Conservation (phyloP, 2,113 vertebrate genomes). For the Meriones unguiculatus region DNA sequence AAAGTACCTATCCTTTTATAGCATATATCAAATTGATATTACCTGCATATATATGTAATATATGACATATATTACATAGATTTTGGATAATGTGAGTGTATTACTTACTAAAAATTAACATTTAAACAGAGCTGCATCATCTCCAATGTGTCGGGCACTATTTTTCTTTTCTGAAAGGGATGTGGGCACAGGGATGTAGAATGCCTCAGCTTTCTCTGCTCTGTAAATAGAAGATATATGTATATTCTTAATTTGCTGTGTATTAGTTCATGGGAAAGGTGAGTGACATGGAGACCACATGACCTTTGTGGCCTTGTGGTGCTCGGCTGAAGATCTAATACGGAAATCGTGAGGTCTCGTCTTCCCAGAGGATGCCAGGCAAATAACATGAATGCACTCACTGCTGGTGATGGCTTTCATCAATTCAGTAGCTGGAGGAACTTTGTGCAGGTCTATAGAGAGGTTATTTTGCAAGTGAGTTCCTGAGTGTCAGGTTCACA, state of each 20-base stretch:
- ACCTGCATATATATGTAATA: not conserved
- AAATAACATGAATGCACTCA: not conserved
- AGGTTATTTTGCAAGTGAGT: not conserved
- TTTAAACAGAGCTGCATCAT: not conserved
- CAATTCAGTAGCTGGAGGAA: not conserved
- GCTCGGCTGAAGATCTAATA: not conserved
- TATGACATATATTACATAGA: not conserved
- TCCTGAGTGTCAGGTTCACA: not conserved
- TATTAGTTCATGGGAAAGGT: not conserved
- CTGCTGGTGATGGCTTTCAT: not conserved
- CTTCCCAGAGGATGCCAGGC: not conserved
- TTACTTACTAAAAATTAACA: constrained; percentile 27
- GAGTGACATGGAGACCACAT: not conserved
- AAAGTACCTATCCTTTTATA: not conserved
- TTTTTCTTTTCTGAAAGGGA: not conserved
- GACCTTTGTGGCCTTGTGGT: not conserved
- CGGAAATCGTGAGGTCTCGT: not conserved
- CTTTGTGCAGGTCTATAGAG: not conserved
- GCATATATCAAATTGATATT: not conserved
- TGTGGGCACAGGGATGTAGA: not conserved
- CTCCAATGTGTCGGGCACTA: not conserved
- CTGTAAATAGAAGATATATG: not conserved
- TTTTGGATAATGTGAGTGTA: not conserved
- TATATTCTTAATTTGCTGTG: not conserved
- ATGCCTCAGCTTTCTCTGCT: not conserved